Evolutionary conservation across 2,113 vertebrate genomes (phyloP).

Genomic region (Myrmophylax atrothorax): DNA sequence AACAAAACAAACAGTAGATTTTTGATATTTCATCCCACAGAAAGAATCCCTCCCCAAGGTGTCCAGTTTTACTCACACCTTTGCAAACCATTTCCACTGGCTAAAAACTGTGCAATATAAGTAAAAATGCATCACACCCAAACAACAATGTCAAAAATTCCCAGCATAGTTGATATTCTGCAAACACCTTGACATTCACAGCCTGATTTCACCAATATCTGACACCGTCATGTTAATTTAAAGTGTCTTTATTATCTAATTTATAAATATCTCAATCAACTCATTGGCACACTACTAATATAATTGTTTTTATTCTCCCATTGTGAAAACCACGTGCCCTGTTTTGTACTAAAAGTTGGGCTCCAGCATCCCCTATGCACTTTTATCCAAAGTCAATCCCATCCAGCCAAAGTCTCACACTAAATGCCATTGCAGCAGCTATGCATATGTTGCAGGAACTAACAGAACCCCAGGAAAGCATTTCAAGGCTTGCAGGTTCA

Average conservation of each 20-base stretch:
- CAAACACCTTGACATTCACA: background rate
- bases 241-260: background rate
- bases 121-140: background rate
- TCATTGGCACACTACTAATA: background rate
- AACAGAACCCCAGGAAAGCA: background rate
- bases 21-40: background rate
- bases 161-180: accelerated
- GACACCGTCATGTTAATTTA: background rate
- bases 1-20: background rate
- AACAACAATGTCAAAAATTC: background rate
- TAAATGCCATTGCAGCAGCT: background rate
- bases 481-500: background rate
- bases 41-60: background rate
- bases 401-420: background rate
- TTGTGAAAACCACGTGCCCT: background rate
- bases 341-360: background rate
- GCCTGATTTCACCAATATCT: background rate
- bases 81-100: background rate
- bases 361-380: background rate
- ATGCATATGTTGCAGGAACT: background rate
- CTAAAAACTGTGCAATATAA: background rate
- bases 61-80: background rate
- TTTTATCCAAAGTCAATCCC: background rate
- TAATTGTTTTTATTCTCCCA: background rate
- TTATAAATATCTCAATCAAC: background rate